Conservation (phyloP, 2,888 invertebrate species). For the Steromphala cineraria region DNA sequence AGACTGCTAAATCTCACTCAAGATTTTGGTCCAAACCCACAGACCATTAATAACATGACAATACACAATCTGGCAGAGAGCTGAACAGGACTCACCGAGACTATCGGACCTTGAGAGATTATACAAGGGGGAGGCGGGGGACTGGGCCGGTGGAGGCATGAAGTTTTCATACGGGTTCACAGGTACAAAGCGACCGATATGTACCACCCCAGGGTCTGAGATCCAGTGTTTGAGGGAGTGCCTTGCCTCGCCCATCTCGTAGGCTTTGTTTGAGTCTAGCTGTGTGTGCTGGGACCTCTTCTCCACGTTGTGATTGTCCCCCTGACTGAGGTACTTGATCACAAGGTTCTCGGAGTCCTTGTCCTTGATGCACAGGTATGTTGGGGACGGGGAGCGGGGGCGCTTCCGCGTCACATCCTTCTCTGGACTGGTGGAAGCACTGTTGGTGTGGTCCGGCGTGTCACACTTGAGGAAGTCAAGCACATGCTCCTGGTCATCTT, state of each 20-base stretch:
- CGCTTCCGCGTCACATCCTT: not conserved
- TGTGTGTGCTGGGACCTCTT: not conserved
- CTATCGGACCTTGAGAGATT: conserved; percentile 47
- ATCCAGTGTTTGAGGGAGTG: conserved; percentile 11
- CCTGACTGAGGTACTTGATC: not conserved
- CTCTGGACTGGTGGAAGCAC: not conserved
- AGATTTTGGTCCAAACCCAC: no score
- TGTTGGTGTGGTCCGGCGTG: not conserved
- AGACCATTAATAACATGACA: not conserved
- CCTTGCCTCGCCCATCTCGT: not conserved
- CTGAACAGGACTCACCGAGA: conserved; percentile 54
- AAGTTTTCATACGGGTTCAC: not conserved
- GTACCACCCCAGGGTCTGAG: not conserved
- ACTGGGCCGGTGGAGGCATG: not conserved
- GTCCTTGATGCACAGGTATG: conserved; percentile 7
- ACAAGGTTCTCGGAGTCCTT: not conserved
- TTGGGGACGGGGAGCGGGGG: conserved; percentile 8
- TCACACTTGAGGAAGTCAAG: conserved; percentile 51
- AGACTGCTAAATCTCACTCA: no score
- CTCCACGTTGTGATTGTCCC: not conserved
- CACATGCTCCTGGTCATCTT: conserved; percentile 57
- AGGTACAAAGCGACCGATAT: not conserved
- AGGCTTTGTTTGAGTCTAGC: not conserved
- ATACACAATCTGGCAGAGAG: no score
- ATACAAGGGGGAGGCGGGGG: not conserved